These are phyloP conservation scores for Orientallactaga sibirica DNA, from an alignment of 2,797 vertebrate species.

Conservation along the genomic window DNA sequence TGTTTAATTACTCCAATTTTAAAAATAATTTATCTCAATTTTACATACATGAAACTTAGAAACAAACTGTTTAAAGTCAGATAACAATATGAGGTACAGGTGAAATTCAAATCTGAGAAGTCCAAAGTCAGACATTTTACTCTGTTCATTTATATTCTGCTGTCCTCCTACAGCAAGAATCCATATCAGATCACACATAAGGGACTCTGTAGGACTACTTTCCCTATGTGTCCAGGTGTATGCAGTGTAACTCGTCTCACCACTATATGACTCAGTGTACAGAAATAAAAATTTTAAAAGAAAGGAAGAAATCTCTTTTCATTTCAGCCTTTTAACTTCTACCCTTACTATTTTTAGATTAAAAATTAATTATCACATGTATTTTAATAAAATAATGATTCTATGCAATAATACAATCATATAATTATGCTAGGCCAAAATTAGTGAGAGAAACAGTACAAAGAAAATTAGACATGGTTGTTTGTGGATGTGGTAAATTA, in stretches of 20 bases:
- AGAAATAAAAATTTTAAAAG: background rate
- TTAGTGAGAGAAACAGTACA: background rate
- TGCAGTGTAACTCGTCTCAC: background rate
- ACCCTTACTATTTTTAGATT: background rate
- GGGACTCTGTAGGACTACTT: background rate
- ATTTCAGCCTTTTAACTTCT: background rate
- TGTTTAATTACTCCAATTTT: background rate
- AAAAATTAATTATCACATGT: background rate
- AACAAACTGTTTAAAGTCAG: background rate
- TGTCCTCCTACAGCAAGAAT: background rate
- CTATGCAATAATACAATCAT: background rate
- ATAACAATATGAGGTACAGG: background rate
- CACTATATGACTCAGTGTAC: background rate
- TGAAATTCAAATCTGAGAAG: background rate
- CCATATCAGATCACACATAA: background rate
- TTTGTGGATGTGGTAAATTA: background rate
- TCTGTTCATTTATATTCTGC: background rate
- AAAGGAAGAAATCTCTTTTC: constrained; percentile 1
- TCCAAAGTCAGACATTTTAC: background rate
- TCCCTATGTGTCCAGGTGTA: background rate
- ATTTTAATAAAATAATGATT: constrained; percentile 30
- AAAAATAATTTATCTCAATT: constrained; percentile 15
- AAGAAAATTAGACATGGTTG: background rate
- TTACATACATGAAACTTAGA: constrained; percentile 1
- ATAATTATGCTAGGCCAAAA: background rate